phyloP scores from a whole-genome alignment of 2,797 vertebrate genomes.

The Ctenopoma kingsleyae region DNA sequence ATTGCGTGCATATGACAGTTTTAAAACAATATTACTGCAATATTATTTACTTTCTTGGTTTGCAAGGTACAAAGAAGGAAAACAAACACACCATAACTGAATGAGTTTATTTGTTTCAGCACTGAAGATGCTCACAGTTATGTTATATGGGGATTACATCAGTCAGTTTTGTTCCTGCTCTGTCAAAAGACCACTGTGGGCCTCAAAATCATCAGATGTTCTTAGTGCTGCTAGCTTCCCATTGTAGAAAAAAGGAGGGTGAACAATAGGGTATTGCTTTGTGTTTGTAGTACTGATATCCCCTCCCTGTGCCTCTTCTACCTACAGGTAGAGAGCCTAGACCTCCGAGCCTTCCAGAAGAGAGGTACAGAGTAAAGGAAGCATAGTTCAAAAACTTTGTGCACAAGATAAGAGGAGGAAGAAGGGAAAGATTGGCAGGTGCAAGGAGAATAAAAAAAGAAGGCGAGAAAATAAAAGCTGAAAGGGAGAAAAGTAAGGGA shows the following conservation, averaged over 20 bases:
- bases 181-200: conserved; percentile 73
- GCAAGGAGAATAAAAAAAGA: conserved; percentile 62
- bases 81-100: conserved; percentile 83
- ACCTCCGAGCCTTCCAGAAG: conserved; percentile 64
- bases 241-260: conserved; percentile 91
- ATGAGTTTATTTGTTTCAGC: conserved; percentile 97
- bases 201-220: conserved; percentile 64
- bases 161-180: conserved; percentile 90
- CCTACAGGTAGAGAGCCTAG: conserved; percentile 57
- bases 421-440: conserved; percentile 49
- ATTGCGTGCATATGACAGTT: not conserved
- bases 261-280: conserved; percentile 95
- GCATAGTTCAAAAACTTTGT: conserved; percentile 86
- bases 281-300: conserved; percentile 84
- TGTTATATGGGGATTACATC: conserved; percentile 93
- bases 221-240: conserved; percentile 79
- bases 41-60: not conserved
- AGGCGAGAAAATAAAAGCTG: conserved; percentile 79
- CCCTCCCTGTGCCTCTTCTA: conserved; percentile 69
- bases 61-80: conserved; percentile 59
- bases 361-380: conserved; percentile 88
- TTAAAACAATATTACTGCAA: not conserved
- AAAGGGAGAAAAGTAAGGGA: conserved; percentile 42
- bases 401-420: conserved; percentile 77
- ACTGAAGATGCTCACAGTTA: conserved; percentile 97